phyloP scores from a whole-genome alignment of 1,140 invertebrate species.

The Diuraphis noxia region DNA sequence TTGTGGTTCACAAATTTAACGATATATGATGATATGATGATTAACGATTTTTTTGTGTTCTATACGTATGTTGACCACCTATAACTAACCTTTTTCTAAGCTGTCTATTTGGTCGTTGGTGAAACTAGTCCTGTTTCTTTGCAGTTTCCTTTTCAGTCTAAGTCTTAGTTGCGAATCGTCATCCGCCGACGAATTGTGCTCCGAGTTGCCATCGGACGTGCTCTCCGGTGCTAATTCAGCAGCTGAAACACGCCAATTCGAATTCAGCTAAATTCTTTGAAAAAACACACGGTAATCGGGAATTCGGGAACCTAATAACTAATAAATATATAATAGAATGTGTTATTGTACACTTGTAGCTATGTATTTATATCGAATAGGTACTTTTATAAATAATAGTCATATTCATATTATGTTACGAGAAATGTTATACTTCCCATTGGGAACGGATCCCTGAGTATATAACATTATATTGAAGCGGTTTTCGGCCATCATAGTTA shows the following conservation, averaged over 20 bases:
- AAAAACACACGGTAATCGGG: background rate
- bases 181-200: slow-evolving; percentile 72
- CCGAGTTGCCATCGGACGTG: slow-evolving; percentile 79
- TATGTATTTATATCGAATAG: background rate
- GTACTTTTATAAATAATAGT: too few relatives aligned
- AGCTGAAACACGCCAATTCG: slow-evolving; percentile 39
- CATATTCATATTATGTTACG: background rate
- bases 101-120: slow-evolving; percentile 99
- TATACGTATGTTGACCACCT: background rate
- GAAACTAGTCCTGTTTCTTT: slow-evolving; percentile 97
- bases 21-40: background rate
- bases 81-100: slow-evolving; percentile 86
- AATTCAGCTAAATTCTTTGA: background rate
- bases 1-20: background rate
- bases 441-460: background rate
- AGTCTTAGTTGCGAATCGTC: slow-evolving; percentile 86
- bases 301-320: too few relatives aligned
- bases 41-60: background rate
- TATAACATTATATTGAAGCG: background rate
- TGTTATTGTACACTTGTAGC: too few relatives aligned
- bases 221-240: slow-evolving; percentile 55
- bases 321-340: too few relatives aligned
- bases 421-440: background rate
- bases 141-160: slow-evolving; percentile 92
- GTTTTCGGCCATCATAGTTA: background rate